Evolutionary conservation across 2,113 vertebrate genomes (phyloP).

Genomic region (Alectura lathami): DNA sequence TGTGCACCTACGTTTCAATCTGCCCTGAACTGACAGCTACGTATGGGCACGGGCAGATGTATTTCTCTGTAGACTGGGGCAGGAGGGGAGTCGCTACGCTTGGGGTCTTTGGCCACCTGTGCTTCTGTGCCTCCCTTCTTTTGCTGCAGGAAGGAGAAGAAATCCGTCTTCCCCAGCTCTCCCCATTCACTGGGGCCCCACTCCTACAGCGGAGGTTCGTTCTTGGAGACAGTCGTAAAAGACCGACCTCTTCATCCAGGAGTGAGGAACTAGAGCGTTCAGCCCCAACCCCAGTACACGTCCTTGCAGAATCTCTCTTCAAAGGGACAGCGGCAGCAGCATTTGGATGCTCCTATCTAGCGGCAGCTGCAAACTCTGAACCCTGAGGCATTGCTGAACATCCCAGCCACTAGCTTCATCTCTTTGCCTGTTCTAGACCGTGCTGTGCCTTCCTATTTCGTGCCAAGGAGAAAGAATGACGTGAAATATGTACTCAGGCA

Average conservation of each 20-base stretch:
- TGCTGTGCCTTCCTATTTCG: neutral
- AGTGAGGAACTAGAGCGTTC: neutral
- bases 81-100: accelerated
- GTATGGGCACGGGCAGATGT: neutral
- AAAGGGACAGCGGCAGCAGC: neutral
- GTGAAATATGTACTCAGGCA: accelerated
- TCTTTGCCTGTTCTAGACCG: neutral
- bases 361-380: neutral
- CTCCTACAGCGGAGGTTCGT: neutral
- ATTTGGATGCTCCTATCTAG: neutral
- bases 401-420: neutral
- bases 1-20: neutral
- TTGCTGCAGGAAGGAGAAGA: neutral
- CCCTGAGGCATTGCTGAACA: neutral
- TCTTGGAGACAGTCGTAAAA: neutral
- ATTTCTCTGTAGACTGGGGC: neutral
- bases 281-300: neutral
- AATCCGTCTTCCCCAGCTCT: neutral
- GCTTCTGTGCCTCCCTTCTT: neutral
- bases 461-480: neutral
- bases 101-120: neutral
- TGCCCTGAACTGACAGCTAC: neutral
- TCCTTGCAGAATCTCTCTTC: neutral
- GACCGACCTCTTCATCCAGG: neutral
- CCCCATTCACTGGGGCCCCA: neutral